These are phyloP conservation scores for Folsomia manolachei DNA, from an alignment of 2,888 invertebrate species.

Conservation along the genomic window DNA sequence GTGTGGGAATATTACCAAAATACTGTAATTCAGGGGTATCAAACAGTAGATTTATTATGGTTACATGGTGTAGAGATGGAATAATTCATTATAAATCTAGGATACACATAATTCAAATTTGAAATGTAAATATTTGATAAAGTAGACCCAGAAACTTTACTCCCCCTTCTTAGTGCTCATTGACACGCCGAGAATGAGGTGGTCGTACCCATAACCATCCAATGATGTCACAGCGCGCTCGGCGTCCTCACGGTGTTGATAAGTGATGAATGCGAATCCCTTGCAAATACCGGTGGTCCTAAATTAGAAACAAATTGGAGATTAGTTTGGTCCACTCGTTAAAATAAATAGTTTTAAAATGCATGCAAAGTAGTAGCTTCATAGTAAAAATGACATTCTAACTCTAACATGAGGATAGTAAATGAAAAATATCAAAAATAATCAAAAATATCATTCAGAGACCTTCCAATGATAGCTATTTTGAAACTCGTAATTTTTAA, in stretches of 20 bases:
- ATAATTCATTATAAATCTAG: neutral
- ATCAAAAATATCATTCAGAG: too few relatives aligned
- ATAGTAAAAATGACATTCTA: too few relatives aligned
- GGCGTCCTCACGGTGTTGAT: slow-evolving; percentile 85
- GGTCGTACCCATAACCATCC: slow-evolving; percentile 94
- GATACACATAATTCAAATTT: too few relatives aligned
- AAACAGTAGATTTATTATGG: neutral
- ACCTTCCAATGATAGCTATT: too few relatives aligned
- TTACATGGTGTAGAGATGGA: too few relatives aligned
- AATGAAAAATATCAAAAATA: too few relatives aligned
- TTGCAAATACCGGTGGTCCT: slow-evolving; percentile 81
- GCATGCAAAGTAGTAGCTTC: too few relatives aligned
- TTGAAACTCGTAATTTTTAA: too few relatives aligned
- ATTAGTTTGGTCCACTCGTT: neutral
- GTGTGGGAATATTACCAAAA: too few relatives aligned
- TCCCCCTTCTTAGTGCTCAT: slow-evolving; percentile 60
- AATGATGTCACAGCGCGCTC: slow-evolving; percentile 84
- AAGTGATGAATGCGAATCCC: slow-evolving; percentile 98
- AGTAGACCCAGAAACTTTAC: neutral
- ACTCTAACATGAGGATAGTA: too few relatives aligned
- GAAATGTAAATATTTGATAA: neutral
- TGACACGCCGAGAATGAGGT: slow-evolving; percentile 96
- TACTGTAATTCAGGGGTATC: too few relatives aligned
- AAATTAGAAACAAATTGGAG: slow-evolving; percentile 27
- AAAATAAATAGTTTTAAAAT: neutral